Evolutionary conservation across 2,888 invertebrate genomes (phyloP), one percentile per base, ranked within the genome.

Genomic region (Agonopterix arenella): DNA sequence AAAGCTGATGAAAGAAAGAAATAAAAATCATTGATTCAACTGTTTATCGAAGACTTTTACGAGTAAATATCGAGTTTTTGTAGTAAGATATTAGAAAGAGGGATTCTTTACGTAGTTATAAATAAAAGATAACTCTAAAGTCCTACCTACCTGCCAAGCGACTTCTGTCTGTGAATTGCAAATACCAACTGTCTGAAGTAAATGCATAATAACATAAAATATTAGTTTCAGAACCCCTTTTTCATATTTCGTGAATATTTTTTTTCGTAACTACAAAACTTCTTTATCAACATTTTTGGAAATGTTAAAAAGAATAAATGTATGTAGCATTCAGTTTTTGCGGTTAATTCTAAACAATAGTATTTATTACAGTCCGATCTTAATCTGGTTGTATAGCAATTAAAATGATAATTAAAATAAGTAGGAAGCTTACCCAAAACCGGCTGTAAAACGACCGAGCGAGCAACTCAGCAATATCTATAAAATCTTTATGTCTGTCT

Each of bases 121-220:
- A 88, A 88, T 88, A 88, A 89, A 88, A 88, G 84, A 89, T 88
- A 79, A 73, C 78, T 82, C 73, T 71, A 70, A 79, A 84, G 76
- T 79, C 78, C 70, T 77, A 76, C 78, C 70, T 77, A 76, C 81
- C 79, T 80, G 77, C 72, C 64, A 73, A 70, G 75, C 66, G 73
- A 75, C 78, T 80, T 73, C 73, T 80, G 79, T 80, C 77, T 74
- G 77, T 80, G 86, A 86, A 85, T 86, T 84, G 84, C 86, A 88
- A 88, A 88, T 86, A 80, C 64, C 66, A 65, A 68, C 70, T 70
- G 70, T 70, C 71, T 69, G 65, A 59, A 73, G 69, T 65, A 68
- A 69, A 61, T 59, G 60, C 58, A 68, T 71, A 52, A 67, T 68
- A 68, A 64, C 64, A 67, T 63, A 56, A 68, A 72, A 76, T 40